Evolutionary conservation across 2,797 vertebrate genomes (phyloP).

Genomic region (Acestrorhynchus altus): DNA sequence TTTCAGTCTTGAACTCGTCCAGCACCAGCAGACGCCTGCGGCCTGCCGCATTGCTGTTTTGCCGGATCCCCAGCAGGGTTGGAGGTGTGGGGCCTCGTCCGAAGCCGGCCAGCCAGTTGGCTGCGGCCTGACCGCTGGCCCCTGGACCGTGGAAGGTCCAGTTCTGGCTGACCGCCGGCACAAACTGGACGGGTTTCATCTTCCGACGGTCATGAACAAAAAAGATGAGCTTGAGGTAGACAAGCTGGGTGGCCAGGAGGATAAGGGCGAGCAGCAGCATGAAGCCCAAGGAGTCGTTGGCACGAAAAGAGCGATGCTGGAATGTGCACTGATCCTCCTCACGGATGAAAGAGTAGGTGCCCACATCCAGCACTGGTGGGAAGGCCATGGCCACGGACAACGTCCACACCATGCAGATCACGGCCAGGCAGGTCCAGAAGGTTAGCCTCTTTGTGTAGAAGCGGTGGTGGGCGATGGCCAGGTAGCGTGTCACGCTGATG

Average conservation of each 20-base stretch:
- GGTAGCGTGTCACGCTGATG: conserved; percentile 96
- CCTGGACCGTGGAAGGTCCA: conserved; percentile 99
- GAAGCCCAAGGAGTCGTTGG: conserved; percentile 98
- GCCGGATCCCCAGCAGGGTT: conserved; percentile 97
- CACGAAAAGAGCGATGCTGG: conserved; percentile 98
- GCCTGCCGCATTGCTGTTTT: conserved; percentile 95
- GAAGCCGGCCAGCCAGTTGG: conserved; percentile 98
- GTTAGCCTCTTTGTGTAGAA: conserved; percentile 99
- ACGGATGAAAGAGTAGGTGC: conserved; percentile 97
- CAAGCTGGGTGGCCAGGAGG: conserved; percentile 98
- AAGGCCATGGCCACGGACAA: conserved; percentile 99
- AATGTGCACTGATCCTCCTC: conserved; percentile 99
- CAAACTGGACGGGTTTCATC: conserved; percentile 99
- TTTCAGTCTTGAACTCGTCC: conserved; percentile 99
- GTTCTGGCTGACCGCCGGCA: conserved; percentile 99
- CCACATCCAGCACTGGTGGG: conserved; percentile 97
- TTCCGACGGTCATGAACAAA: conserved; percentile 98
- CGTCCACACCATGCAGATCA: conserved; percentile 99
- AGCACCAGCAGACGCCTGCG: conserved; percentile 95
- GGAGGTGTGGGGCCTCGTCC: conserved; percentile 97
- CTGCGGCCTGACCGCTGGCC: conserved; percentile 96
- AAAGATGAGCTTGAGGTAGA: conserved; percentile 99
- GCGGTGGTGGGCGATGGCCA: conserved; percentile 98
- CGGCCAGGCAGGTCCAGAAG: conserved; percentile 98
- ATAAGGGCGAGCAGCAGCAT: conserved; percentile 99